Evolutionary conservation across 2,113 vertebrate species (phyloP).

Genomic region (Erythrolamprus reginae): DNA sequence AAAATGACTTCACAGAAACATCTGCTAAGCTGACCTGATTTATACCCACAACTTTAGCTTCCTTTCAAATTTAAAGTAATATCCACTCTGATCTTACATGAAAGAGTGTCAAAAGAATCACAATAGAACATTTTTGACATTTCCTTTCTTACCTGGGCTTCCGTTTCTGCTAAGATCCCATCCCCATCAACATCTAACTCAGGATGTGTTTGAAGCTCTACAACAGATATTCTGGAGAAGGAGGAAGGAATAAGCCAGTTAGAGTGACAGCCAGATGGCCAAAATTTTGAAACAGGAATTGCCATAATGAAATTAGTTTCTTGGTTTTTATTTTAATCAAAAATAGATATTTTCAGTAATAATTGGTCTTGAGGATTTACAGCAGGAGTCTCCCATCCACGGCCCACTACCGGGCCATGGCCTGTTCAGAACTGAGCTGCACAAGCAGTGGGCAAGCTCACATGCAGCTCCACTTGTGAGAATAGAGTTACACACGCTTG

Average conservation of each 20-base stretch:
- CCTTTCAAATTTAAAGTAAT: background rate
- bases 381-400: background rate
- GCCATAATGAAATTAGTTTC: background rate
- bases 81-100: background rate
- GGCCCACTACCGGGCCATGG: background rate
- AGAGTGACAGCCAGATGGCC: background rate
- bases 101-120: background rate
- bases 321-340: background rate
- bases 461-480: background rate
- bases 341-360: background rate
- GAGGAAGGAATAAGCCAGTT: background rate
- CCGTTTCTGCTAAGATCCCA: constrained; percentile 71
- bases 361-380: background rate
- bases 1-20: background rate
- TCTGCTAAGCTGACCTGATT: background rate
- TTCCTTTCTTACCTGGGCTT: constrained; percentile 73
- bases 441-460: background rate
- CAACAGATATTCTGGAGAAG: constrained; percentile 68
- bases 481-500: background rate
- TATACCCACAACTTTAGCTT: background rate
- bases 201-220: constrained; percentile 76
- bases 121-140: background rate
- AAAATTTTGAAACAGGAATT: background rate
- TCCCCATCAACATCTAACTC: constrained; percentile 83
- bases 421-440: background rate